These are phyloP conservation scores for Globodera rostochiensis DNA, from an alignment of 1,140 invertebrate species.

Conservation along the genomic window DNA sequence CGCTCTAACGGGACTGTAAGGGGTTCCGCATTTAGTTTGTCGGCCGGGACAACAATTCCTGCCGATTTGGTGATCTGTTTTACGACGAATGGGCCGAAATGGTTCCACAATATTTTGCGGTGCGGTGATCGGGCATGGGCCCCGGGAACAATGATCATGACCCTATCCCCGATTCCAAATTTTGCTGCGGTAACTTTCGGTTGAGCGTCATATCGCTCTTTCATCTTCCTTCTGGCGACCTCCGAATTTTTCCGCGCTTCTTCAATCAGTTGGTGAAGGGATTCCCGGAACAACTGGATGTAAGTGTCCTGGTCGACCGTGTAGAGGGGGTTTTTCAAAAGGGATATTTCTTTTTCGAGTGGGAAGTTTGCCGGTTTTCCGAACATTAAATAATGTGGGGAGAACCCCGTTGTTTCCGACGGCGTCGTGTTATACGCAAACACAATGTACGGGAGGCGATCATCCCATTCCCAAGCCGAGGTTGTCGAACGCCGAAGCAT, in stretches of 20 bases:
- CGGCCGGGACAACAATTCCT: too few species aligned
- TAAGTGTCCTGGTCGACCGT: background rate
- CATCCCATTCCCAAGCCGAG: slow-evolving; percentile 2
- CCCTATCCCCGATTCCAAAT: background rate
- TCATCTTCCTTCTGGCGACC: background rate
- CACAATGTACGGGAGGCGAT: slow-evolving; percentile 9
- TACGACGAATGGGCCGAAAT: too few species aligned
- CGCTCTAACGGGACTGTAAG: too few species aligned
- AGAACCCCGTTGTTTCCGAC: slow-evolving; percentile 18
- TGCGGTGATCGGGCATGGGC: background rate
- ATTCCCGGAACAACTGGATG: background rate
- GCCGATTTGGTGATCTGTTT: too few species aligned
- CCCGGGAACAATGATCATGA: background rate
- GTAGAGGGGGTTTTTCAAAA: background rate
- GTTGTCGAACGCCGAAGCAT: background rate
- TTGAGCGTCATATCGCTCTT: background rate
- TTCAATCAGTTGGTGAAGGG: background rate
- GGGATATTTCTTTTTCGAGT: background rate
- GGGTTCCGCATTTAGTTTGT: too few species aligned
- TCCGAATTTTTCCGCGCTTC: background rate
- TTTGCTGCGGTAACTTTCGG: background rate
- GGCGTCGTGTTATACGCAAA: slow-evolving; percentile 17
- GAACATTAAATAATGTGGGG: background rate
- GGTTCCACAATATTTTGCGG: too few species aligned
- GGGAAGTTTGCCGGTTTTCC: background rate